phyloP scores from a whole-genome alignment of 2,888 invertebrate species.

The Cephonodes hylas region DNA sequence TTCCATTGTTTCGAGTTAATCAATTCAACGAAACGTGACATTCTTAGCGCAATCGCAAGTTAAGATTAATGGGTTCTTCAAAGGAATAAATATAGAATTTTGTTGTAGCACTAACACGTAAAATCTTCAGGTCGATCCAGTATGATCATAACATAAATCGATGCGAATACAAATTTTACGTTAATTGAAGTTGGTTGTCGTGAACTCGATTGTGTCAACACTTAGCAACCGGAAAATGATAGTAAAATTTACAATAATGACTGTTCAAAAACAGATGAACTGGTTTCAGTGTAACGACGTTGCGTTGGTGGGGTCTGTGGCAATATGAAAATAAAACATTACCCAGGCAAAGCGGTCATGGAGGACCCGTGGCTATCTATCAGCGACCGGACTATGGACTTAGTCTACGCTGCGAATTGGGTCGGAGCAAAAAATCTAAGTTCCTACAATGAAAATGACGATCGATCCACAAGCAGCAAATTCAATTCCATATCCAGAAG shows the following conservation, averaged over 20 bases:
- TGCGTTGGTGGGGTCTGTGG: conserved; percentile 24
- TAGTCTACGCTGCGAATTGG: conserved; percentile 93
- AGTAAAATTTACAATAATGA: conserved; percentile 28
- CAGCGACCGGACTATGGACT: conserved; percentile 86
- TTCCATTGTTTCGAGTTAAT: conserved; percentile 40
- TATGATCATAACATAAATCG: conserved; percentile 12
- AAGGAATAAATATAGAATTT: conserved; percentile 24
- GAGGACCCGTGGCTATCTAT: conserved; percentile 87
- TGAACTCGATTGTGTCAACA: neutral
- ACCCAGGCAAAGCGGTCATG: conserved; percentile 91
- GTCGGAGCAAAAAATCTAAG: conserved; percentile 84
- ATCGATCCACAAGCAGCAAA: conserved; percentile 54
- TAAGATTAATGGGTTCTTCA: conserved; percentile 16
- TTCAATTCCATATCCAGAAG: conserved; percentile 76
- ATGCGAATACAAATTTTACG: neutral
- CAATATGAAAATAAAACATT: conserved; percentile 91
- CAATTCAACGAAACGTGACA: conserved; percentile 27
- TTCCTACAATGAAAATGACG: conserved; percentile 61
- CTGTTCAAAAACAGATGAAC: neutral
- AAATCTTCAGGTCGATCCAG: neutral
- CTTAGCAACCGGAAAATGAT: conserved; percentile 41
- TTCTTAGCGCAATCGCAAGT: conserved; percentile 25
- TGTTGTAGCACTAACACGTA: conserved; percentile 28
- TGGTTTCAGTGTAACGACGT: conserved; percentile 14
- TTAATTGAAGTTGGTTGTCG: neutral